Evolutionary conservation across 2,797 vertebrate genomes (phyloP).

Genomic region (Crossoptilon crossoptilon): DNA sequence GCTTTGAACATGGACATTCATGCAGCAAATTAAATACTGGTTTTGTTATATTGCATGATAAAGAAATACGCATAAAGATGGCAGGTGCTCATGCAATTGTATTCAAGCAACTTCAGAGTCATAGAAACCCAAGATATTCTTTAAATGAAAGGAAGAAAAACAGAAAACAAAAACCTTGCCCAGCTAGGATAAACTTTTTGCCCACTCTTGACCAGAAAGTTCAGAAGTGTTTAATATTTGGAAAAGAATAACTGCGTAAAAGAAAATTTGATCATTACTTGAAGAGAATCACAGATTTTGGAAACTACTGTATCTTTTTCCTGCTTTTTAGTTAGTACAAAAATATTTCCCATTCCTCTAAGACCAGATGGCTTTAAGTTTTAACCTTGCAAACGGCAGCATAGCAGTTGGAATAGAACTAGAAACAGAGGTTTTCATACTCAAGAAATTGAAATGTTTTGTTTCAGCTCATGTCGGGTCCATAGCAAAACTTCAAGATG

Average conservation of each 20-base stretch:
- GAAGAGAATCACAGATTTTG: constrained; percentile 38
- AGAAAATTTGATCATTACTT: constrained; percentile 27
- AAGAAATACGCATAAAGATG: neutral
- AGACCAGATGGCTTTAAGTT: constrained; percentile 27
- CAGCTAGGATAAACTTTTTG: neutral
- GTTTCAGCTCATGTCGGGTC: neutral
- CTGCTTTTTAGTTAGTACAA: neutral
- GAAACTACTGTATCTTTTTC: constrained; percentile 42
- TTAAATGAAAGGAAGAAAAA: neutral
- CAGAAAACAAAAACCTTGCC: neutral
- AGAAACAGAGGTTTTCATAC: neutral
- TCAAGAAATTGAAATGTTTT: neutral
- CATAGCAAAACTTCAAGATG: neutral
- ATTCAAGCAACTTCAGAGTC: neutral
- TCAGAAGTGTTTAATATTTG: neutral
- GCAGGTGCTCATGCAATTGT: neutral
- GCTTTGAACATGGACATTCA: neutral
- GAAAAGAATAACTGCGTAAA: constrained; percentile 32
- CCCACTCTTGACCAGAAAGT: neutral
- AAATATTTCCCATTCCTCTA: constrained; percentile 47
- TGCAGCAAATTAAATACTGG: neutral
- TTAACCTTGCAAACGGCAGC: neutral
- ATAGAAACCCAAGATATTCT: neutral
- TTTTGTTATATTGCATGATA: neutral
- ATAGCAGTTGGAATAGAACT: neutral